Conservation (phyloP, 2,888 invertebrate genomes). For the Tortricodes alternella region DNA sequence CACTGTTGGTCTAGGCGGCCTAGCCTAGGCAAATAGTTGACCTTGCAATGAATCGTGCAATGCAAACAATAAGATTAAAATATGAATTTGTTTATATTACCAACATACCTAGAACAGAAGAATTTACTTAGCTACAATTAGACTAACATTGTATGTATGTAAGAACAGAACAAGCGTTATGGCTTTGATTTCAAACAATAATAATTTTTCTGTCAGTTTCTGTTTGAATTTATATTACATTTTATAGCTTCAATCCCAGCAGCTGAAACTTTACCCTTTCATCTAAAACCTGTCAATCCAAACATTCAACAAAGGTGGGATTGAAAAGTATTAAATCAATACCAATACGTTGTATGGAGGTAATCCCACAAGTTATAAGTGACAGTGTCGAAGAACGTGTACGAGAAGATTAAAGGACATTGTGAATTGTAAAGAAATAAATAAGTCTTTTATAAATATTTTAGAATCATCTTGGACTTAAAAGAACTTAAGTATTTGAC, state of each 20-base stretch:
- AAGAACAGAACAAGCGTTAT: neutral
- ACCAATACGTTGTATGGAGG: neutral
- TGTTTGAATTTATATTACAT: neutral
- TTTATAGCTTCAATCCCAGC: neutral
- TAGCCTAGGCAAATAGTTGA: too few relatives aligned
- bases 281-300: neutral
- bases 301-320: neutral
- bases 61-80: too few relatives aligned
- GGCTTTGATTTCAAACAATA: neutral
- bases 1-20: too few relatives aligned
- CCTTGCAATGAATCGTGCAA: too few relatives aligned
- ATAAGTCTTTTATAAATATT: too few relatives aligned
- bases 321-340: neutral
- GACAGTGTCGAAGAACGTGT: neutral
- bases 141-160: too few relatives aligned
- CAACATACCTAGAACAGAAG: too few relatives aligned
- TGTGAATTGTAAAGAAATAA: neutral
- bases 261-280: constrained; percentile 1
- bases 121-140: too few relatives aligned
- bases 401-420: neutral
- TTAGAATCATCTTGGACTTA: too few relatives aligned
- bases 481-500: too few relatives aligned
- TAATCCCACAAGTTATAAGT: neutral
- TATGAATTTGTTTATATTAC: too few relatives aligned
- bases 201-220: neutral